phyloP scores from a whole-genome alignment of 2,888 invertebrate species.

The Emmelina monodactyla region DNA sequence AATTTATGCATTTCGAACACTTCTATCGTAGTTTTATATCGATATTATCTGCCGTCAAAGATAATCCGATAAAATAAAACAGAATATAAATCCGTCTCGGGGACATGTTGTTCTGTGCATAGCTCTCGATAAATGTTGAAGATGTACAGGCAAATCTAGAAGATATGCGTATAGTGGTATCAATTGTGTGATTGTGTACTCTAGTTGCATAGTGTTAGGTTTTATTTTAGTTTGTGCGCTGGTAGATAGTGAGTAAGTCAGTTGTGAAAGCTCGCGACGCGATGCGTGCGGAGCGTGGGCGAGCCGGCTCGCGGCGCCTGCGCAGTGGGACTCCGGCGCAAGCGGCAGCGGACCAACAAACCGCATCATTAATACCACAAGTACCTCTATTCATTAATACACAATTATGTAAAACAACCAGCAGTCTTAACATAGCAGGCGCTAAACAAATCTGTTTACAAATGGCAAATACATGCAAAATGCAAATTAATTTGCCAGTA shows the following conservation, averaged over 20 bases:
- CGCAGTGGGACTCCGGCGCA: slow-evolving; percentile 18
- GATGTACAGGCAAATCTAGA: not conserved
- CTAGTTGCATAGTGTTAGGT: not conserved
- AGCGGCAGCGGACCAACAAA: slow-evolving; percentile 13
- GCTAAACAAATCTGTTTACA: not conserved
- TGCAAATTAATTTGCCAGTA: not conserved
- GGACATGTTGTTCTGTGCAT: slow-evolving; percentile 15
- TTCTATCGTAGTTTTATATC: not conserved
- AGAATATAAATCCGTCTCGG: slow-evolving; percentile 19
- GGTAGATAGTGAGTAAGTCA: slow-evolving; percentile 21
- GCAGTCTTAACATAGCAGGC: not conserved
- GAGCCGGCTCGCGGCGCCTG: slow-evolving; percentile 37
- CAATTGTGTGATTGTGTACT: too few species aligned
- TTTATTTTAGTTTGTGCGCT: not conserved
- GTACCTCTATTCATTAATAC: not conserved
- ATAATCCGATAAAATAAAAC: slow-evolving; percentile 15
- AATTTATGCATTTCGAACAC: not conserved
- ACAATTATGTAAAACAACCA: not conserved
- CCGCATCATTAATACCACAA: slow-evolving; percentile 2
- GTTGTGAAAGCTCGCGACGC: slow-evolving; percentile 54
- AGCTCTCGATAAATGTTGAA: slow-evolving; percentile 13
- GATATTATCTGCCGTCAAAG: slow-evolving; percentile 7
- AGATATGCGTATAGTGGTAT: too few species aligned
- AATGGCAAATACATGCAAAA: not conserved
- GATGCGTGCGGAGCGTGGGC: slow-evolving; percentile 52